Base-by-base conservation (phyloP, 92 coral and sea anemone species). In the Porites evermanni region DNA sequence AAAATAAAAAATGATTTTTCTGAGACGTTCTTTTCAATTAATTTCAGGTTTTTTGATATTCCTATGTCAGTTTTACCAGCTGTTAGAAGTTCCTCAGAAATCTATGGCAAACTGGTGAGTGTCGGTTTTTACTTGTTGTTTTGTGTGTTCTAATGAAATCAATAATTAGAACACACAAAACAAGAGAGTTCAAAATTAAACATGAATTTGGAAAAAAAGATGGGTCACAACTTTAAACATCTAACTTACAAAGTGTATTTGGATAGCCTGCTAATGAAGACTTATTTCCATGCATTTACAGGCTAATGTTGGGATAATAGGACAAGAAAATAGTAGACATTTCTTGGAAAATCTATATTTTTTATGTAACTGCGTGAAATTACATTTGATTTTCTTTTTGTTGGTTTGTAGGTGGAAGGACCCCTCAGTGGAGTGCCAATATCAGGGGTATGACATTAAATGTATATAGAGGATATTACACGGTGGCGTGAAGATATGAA, bases 81-180 rank as follows among this genome's bases (percentile, higher is more conserved):
- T 24, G 95, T 97, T 78, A 95, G 85, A 80, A 97, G 98, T 86
- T 97, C 99, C 18, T 95, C 99, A 78, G 99, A 97, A 87, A 89
- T 97, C 26, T 97, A 97, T 85, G 99, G 98, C 9, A 92, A 92
- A 78, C 78, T 97, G 95, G 99, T 97, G 70, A 70, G 95, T 26
- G 24, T 64, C 53, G 0, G 16, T n/a, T n/a, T n/a, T n/a, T n/a
- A n/a, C n/a, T n/a, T n/a, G n/a, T n/a, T n/a, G n/a, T n/a, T n/a
- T n/a, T n/a, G n/a, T n/a, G n/a, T 9, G 14, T 54, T 2, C 60
- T 8, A 56, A 56, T 0, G 0, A 56, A 56, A 56, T 11, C 16
- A 56, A 14, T 56, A 14, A 56, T 11, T 14, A 11, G 17, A 12
- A 56, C 13, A 11, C 61, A 56, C 61, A 56, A 56, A 56, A 56